A percentile compares a stretch with the other conserved stretches of the same genome.
phyloP scores from a whole-genome alignment of 2,888 invertebrate species.

The Luperina nickerlii region DNA sequence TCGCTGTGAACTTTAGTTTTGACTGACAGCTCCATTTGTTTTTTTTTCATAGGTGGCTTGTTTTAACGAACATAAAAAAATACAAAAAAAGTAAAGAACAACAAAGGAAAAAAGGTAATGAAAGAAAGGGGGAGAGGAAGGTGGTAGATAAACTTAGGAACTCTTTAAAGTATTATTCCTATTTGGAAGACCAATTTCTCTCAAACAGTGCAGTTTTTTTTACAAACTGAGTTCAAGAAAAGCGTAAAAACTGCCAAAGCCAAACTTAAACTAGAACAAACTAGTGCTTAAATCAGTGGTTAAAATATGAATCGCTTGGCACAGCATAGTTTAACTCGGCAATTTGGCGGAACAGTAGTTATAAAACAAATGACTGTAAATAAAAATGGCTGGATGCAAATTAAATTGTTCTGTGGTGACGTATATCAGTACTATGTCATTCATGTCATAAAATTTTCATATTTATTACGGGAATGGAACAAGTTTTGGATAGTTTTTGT shows the following conservation, averaged over 20 bases:
- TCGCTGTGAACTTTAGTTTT: neutral
- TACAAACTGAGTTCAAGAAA: neutral
- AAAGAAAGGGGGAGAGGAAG: no score
- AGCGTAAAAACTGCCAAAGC: slow-evolving; percentile 6
- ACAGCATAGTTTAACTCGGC: slow-evolving; percentile 29
- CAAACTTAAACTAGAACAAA: slow-evolving; percentile 25
- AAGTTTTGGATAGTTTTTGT: slow-evolving; percentile 13
- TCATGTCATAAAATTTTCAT: slow-evolving; percentile 41
- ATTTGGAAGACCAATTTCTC: neutral
- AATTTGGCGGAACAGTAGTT: slow-evolving; percentile 56
- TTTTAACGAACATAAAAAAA: no score
- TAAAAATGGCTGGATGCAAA: slow-evolving; percentile 71
- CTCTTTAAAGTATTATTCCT: no score
- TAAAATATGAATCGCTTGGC: slow-evolving; percentile 50
- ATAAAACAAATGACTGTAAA: slow-evolving; percentile 66
- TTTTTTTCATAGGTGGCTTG: neutral
- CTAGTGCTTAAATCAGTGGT: slow-evolving; percentile 29
- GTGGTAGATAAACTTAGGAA: no score
- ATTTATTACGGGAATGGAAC: slow-evolving; percentile 34
- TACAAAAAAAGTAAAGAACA: no score
- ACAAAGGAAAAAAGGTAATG: no score
- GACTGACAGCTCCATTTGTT: neutral
- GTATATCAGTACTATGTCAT: slow-evolving; percentile 50
- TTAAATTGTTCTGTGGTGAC: slow-evolving; percentile 63
- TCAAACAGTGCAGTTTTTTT: neutral